phyloP scores from a whole-genome alignment of 1,140 invertebrate species.

The Medauroidea extradentata region DNA sequence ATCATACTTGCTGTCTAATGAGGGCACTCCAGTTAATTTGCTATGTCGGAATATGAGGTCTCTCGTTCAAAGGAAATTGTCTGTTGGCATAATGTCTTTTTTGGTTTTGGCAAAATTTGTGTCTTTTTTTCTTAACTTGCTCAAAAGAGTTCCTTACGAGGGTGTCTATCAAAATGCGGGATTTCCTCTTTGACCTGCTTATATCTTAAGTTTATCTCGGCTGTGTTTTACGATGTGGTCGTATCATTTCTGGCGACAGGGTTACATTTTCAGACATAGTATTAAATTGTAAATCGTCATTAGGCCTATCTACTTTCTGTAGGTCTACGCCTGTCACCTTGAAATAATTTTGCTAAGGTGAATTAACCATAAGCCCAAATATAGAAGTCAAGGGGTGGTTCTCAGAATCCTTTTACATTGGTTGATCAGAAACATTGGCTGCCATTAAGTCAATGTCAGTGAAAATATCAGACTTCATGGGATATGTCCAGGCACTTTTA shows the following conservation, averaged over 20 bases:
- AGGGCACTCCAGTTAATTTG: too few species aligned
- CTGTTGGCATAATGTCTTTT: too few species aligned
- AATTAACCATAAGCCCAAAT: too few species aligned
- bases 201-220: neutral
- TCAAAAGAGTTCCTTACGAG: neutral
- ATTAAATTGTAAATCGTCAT: neutral
- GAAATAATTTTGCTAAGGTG: neutral
- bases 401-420: slow-evolving; percentile 24
- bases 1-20: too few species aligned
- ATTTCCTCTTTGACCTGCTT: neutral
- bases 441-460: slow-evolving; percentile 35
- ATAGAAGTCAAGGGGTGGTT: too few species aligned
- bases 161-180: neutral
- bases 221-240: neutral
- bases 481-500: slow-evolving; percentile 28
- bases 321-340: neutral
- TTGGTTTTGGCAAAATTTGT: too few species aligned
- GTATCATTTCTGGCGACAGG: neutral
- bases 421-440: slow-evolving; percentile 32
- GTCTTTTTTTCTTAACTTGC: neutral
- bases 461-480: slow-evolving; percentile 37
- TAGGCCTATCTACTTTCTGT: neutral
- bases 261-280: neutral
- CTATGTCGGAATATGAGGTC: too few species aligned
- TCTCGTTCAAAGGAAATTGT: too few species aligned